These are phyloP conservation scores for Eudemis profundana DNA, from an alignment of 2,888 invertebrate genomes.

Conservation along the genomic window DNA sequence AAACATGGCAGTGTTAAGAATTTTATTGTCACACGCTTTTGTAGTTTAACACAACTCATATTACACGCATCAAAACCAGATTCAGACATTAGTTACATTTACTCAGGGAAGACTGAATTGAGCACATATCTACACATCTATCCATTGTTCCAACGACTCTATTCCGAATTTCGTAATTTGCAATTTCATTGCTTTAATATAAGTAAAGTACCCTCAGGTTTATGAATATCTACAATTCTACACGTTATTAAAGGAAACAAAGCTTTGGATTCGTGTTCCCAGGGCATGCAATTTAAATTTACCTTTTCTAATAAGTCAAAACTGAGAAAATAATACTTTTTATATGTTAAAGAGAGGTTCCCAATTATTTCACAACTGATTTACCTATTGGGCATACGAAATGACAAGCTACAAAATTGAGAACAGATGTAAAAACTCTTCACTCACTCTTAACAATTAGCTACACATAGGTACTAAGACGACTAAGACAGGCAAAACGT, in stretches of 20 bases:
- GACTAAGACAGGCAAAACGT: slow-evolving; percentile 19
- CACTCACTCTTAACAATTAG: slow-evolving; percentile 24
- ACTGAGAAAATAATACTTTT: too few species aligned
- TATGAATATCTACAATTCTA: too few species aligned
- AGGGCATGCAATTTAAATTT: too few species aligned
- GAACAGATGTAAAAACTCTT: slow-evolving; percentile 5
- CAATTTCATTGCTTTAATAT: neutral
- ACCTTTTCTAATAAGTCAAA: too few species aligned
- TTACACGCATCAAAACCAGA: slow-evolving; percentile 23
- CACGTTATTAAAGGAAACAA: too few species aligned
- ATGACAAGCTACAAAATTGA: neutral
- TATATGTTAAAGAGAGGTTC: too few species aligned
- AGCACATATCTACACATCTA: slow-evolving; percentile 33
- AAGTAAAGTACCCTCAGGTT: too few species aligned
- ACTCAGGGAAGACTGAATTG: slow-evolving; percentile 31
- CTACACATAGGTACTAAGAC: too few species aligned
- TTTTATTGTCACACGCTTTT: slow-evolving; percentile 37
- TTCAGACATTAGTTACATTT: slow-evolving; percentile 21
- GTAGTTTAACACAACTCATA: slow-evolving; percentile 28
- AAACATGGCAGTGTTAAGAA: slow-evolving; percentile 29
- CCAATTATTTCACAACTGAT: too few species aligned
- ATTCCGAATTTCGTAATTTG: slow-evolving; percentile 7
- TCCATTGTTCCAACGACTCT: neutral
- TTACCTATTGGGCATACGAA: too few species aligned
- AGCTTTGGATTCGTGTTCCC: too few species aligned